phyloP scores from a whole-genome alignment of 2,888 invertebrate species.

The Plagodis dolabraria region DNA sequence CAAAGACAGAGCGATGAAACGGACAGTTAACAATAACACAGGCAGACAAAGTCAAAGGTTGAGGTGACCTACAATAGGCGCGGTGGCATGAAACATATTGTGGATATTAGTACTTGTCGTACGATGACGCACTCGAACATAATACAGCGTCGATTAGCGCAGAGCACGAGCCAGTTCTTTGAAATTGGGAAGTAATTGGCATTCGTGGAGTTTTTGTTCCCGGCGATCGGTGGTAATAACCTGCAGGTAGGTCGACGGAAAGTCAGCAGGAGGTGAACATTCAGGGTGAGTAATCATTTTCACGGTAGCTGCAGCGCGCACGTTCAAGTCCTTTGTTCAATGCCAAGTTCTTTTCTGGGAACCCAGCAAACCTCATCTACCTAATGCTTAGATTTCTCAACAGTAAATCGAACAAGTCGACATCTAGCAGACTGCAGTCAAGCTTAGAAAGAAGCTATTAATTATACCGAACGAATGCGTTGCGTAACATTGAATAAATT shows the following conservation, averaged over 20 bases:
- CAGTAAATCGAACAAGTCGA: slow-evolving; percentile 4
- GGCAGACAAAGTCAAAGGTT: slow-evolving; percentile 41
- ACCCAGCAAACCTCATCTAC: slow-evolving; percentile 13
- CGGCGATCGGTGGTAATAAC: slow-evolving; percentile 69
- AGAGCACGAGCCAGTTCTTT: slow-evolving; percentile 46
- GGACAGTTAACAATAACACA: slow-evolving; percentile 31
- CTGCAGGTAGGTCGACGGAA: slow-evolving; percentile 75
- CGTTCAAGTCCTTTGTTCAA: slow-evolving; percentile 45
- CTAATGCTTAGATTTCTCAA: slow-evolving; percentile 6
- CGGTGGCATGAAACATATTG: slow-evolving; percentile 40
- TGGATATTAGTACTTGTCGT: slow-evolving; percentile 53
- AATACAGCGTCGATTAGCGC: slow-evolving; percentile 50
- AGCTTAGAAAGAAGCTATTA: slow-evolving; percentile 21
- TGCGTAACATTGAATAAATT: slow-evolving; percentile 69
- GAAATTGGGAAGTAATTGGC: slow-evolving; percentile 58
- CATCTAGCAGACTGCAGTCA: slow-evolving; percentile 10
- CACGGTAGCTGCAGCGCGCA: slow-evolving; percentile 48
- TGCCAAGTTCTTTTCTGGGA: slow-evolving; percentile 31
- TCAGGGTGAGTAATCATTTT: slow-evolving; percentile 63
- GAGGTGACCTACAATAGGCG: slow-evolving; percentile 53
- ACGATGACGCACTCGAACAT: slow-evolving; percentile 41
- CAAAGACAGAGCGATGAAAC: slow-evolving; percentile 3
- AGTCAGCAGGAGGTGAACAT: slow-evolving; percentile 66
- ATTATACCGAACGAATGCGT: slow-evolving; percentile 43
- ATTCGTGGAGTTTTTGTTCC: slow-evolving; percentile 67